Conservation (phyloP, 2,113 vertebrate genomes). For the Polyodon spathula region DNA sequence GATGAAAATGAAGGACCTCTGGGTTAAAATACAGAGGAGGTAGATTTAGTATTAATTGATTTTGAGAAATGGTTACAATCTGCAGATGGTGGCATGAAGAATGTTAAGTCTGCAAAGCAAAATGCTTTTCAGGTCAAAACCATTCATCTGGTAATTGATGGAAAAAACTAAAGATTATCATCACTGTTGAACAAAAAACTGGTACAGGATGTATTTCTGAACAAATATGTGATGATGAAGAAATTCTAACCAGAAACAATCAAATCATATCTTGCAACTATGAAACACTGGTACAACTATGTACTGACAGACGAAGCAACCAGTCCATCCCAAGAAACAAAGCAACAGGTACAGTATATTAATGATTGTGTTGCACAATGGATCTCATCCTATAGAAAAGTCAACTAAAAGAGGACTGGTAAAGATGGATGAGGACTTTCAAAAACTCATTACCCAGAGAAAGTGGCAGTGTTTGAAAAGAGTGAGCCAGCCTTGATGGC, state of each 20-base stretch:
- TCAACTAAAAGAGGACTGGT: not conserved
- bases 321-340: not conserved
- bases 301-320: not conserved
- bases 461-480: not conserved
- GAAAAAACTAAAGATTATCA: not conserved
- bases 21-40: not conserved
- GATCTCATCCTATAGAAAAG: not conserved
- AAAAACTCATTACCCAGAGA: not conserved
- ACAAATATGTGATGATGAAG: not conserved
- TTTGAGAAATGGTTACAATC: not conserved
- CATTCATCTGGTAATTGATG: not conserved
- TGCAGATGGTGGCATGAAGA: not conserved
- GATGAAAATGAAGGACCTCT: not conserved
- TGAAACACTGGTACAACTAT: not conserved
- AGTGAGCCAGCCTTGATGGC: not conserved
- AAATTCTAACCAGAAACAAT: not conserved
- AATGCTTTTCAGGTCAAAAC: not conserved
- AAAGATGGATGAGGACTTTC: not conserved
- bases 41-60: not conserved
- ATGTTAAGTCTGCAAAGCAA: not conserved
- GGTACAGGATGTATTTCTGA: not conserved
- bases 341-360: not conserved
- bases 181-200: not conserved
- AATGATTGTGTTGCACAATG: not conserved
- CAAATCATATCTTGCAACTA: not conserved